Evolutionary conservation across 2,888 invertebrate genomes (phyloP), one percentile per base, ranked within the genome.

Genomic region (Tiphia femorata): DNA sequence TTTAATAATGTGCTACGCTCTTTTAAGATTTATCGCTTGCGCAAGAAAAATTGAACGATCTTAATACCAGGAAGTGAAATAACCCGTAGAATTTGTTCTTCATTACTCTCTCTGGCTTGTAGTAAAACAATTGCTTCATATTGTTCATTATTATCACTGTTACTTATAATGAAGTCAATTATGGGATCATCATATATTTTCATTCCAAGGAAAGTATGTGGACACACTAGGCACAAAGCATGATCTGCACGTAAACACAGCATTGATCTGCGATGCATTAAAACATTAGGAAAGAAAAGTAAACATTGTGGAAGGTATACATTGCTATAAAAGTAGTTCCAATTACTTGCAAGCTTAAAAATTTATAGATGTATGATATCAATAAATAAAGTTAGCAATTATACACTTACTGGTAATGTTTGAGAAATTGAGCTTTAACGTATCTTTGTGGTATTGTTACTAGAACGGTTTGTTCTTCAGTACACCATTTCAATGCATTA

Each of bases 21-120:
- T 49, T 5, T 30, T 3, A 20, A 14, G 21, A 21, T 6, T 2
- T 16, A 49, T 38, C 5, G 14, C 1, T 21, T 7, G 25, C 25
- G 17, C 19, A 47, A 20, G 10, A 62, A 60, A 41, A 49, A 16
- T 25, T 27, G 23, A 29, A 27, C 7, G 21, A 23, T 35, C 16
- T 12, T 35, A n/a, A n/a, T 72, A 79, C 79, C 79, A 38, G 81
- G 79, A 49, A 71, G 79, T 23, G 79, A 77, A 37, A 76, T 49
- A 20, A 80, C 49, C 46, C 64, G 65, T 33, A 81, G 58, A 20
- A 33, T 56, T 19, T 54, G 51, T 27, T 49, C 64, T 2, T 21
- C 27, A 8, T 12, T 35, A 30, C 56, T 49, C 7, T 58, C 42
- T 38, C 58, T 23, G 2, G 68, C 51, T 44, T 41, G 49, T 20